Evolutionary conservation across 2,113 vertebrate species (phyloP).

Genomic region (Choloepus hoffmanni): DNA sequence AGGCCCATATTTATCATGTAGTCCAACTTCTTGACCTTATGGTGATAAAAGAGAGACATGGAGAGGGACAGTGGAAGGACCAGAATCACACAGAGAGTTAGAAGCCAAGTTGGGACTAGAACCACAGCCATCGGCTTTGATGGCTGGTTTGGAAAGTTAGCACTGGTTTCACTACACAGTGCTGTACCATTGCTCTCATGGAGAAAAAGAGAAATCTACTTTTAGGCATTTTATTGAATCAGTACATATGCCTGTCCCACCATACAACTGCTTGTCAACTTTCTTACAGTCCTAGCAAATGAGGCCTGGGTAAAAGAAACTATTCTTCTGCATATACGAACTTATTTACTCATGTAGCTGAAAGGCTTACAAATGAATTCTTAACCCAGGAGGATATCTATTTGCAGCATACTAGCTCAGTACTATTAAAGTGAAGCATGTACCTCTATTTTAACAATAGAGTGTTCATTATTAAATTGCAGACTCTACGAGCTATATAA

Average conservation of each 20-base stretch:
- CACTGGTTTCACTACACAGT: neutral
- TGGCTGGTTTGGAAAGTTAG: neutral
- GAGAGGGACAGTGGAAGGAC: neutral
- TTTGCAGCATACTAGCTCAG: constrained; percentile 26
- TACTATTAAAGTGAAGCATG: constrained; percentile 71
- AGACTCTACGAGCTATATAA: constrained; percentile 75
- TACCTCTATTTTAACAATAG: constrained; percentile 68
- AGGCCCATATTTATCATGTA: neutral
- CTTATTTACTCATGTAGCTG: constrained; percentile 14
- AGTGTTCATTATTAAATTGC: constrained; percentile 72
- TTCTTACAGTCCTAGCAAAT: neutral
- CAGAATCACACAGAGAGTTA: neutral
- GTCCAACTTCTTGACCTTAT: neutral
- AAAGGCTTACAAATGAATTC: constrained; percentile 74
- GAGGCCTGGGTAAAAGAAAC: neutral
- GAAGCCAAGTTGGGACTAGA: neutral
- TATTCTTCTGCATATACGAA: neutral
- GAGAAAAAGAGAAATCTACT: neutral
- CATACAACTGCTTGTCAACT: neutral
- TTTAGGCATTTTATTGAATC: neutral
- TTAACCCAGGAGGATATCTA: constrained; percentile 62
- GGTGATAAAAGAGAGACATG: neutral
- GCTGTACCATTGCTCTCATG: neutral
- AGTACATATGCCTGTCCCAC: accelerated
- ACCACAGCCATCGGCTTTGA: neutral